Evolutionary conservation across 2,888 invertebrate genomes (phyloP).

Genomic region (Chrysopilus asiliformis): DNA sequence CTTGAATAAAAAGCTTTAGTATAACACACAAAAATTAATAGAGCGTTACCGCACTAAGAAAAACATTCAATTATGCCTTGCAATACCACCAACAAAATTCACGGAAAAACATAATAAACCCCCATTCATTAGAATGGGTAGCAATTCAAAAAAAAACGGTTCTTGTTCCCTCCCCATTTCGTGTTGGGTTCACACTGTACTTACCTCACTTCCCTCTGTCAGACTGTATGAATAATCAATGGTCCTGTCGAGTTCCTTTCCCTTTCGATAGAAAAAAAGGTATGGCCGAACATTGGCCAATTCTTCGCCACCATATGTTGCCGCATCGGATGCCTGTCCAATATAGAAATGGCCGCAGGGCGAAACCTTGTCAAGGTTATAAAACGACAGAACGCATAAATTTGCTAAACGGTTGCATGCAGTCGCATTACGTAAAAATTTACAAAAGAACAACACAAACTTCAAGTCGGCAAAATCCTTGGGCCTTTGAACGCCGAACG

Average conservation of each 20-base stretch:
- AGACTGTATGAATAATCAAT: slow-evolving; percentile 15
- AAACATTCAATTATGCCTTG: too few relatives aligned
- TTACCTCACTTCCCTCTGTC: too few relatives aligned
- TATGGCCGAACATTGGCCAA: slow-evolving; percentile 26
- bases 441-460: slow-evolving; percentile 32
- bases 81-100: too few relatives aligned
- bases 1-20: too few relatives aligned
- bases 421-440: slow-evolving; percentile 34
- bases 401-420: slow-evolving; percentile 56
- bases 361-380: slow-evolving; percentile 37
- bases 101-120: too few relatives aligned
- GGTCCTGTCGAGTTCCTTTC: slow-evolving; percentile 17
- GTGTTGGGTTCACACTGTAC: too few relatives aligned
- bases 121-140: too few relatives aligned
- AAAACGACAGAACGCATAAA: slow-evolving; percentile 48
- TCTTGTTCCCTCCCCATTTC: too few relatives aligned
- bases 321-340: slow-evolving; percentile 27
- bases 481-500: slow-evolving; percentile 23
- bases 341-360: slow-evolving; percentile 36
- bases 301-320: slow-evolving; percentile 21
- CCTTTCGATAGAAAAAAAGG: slow-evolving; percentile 30
- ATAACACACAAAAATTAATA: too few relatives aligned
- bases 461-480: slow-evolving; percentile 23
- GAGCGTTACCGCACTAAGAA: too few relatives aligned
- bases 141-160: too few relatives aligned